Evolutionary conservation across 2,113 vertebrate genomes (phyloP), one percentile per base, ranked within the genome.

Genomic region (Chloropsis cyanopogon): DNA sequence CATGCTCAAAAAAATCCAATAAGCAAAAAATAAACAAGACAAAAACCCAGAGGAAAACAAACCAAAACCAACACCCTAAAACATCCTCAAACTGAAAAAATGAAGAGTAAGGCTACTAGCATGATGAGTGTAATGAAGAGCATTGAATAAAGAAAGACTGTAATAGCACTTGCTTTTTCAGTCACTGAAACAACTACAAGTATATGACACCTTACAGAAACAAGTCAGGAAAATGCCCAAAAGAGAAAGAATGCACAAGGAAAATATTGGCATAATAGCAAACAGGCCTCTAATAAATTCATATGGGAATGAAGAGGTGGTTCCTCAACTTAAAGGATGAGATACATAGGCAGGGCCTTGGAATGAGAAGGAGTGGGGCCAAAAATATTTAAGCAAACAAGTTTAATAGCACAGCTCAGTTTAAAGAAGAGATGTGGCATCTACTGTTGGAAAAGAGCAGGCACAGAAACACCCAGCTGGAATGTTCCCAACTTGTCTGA

Each of bases 131-230:
- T 60, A 90, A 93, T 22, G 29, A 52, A 78, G 15, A 88, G 19
- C 60, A 66, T 6, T 29, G 10, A 39, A 63, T 54, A 13, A 90
- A 73, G 14, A 49, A 37, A 65, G 69, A 52, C n/a, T 68, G 46
- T 56, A 95, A 75, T 4, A 83, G 83, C 93, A 93, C 79, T 88
- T 96, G 37, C 26, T 83, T 88, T 92, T 84, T 50, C 80, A 83
- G 77, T 31, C 47, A 59, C 50, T 59, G 52, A 70, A 92, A 75
- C 7, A 83, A 57, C 42, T 59, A 24, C 14, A 23, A 57, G n/a
- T 37, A 33, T 26, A 35, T 24, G 54, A 57, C 33, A 59, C 33
- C 56, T 88, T 76, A 75, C 1, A 2, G 80, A 82, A 90, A 54
- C 7, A 25, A 2, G 6, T 42, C 68, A 88, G 39, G 47, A 78